phyloP scores from a whole-genome alignment of 1,140 invertebrate genomes.

The Drosophila teissieri region DNA sequence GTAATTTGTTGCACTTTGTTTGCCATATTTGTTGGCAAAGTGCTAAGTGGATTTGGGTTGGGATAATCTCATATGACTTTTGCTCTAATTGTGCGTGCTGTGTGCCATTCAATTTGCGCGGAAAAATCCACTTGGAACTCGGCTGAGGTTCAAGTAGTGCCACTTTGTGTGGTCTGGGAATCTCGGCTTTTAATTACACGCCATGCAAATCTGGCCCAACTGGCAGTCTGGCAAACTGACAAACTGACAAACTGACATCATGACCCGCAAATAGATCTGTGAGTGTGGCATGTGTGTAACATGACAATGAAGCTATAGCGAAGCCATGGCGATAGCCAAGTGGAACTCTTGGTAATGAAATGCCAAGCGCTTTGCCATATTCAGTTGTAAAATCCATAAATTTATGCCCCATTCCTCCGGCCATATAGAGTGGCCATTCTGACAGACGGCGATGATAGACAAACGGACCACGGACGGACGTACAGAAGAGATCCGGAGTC shows the following conservation, averaged over 20 bases:
- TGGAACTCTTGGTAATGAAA: constrained; percentile 77
- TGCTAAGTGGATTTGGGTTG: constrained; percentile 53
- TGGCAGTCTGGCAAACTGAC: not conserved
- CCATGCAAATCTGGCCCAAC: constrained; percentile 36
- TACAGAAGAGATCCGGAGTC: constrained; percentile 16
- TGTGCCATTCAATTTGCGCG: constrained; percentile 31
- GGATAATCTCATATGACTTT: constrained; percentile 27
- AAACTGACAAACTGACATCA: constrained; percentile 57
- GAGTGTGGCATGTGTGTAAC: constrained; percentile 59
- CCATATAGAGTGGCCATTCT: constrained; percentile 46
- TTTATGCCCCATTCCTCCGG: constrained; percentile 57
- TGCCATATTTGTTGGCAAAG: constrained; percentile 58
- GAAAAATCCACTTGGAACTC: constrained; percentile 32
- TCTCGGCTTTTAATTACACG: constrained; percentile 50
- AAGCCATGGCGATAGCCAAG: constrained; percentile 34
- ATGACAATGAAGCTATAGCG: constrained; percentile 57
- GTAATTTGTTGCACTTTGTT: constrained; percentile 66
- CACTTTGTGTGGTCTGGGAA: constrained; percentile 45
- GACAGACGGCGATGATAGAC: constrained; percentile 43
- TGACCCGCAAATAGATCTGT: constrained; percentile 58
- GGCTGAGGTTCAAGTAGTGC: constrained; percentile 29
- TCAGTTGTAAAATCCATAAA: constrained; percentile 72
- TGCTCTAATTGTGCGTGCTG: constrained; percentile 46
- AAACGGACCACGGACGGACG: constrained; percentile 14
- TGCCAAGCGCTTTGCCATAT: constrained; percentile 66